phyloP scores from a whole-genome alignment of 2,888 invertebrate genomes.

The Lacanobia oleracea region DNA sequence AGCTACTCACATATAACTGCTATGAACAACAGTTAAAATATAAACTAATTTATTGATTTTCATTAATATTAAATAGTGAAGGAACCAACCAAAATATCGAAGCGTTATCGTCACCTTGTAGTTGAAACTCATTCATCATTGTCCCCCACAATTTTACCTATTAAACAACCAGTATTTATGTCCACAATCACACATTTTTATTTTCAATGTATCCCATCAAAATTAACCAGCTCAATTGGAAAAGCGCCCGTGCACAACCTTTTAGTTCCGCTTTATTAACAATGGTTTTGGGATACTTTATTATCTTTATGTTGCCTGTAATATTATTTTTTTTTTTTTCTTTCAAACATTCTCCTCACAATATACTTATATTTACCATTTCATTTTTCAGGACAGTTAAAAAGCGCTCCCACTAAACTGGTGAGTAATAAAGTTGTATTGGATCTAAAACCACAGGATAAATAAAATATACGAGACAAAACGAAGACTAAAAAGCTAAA shows the following conservation, averaged over 20 bases:
- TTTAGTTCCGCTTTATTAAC: slow-evolving; percentile 61
- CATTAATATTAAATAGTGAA: background rate
- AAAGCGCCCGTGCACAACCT: slow-evolving; percentile 64
- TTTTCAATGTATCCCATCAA: slow-evolving; percentile 24
- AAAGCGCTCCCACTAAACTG: slow-evolving; percentile 68
- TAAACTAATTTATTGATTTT: background rate
- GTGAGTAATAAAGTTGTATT: slow-evolving; percentile 73
- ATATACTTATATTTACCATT: slow-evolving; percentile 1
- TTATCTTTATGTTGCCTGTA: slow-evolving; percentile 57
- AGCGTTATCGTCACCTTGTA: slow-evolving; percentile 27
- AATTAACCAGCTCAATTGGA: slow-evolving; percentile 44
- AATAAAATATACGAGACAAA: slow-evolving; percentile 53
- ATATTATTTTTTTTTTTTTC: slow-evolving; percentile 28
- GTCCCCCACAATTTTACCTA: background rate
- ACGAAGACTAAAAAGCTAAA: slow-evolving; percentile 65
- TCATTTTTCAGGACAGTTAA: slow-evolving; percentile 60
- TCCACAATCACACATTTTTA: slow-evolving; percentile 15
- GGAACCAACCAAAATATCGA: background rate
- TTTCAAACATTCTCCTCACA: background rate
- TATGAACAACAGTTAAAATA: too few relatives aligned
- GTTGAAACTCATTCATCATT: slow-evolving; percentile 16
- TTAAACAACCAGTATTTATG: background rate
- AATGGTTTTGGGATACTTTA: slow-evolving; percentile 20
- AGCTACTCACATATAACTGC: background rate
- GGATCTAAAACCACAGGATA: slow-evolving; percentile 66